Evolutionary conservation across 2,888 invertebrate species (phyloP).

Genomic region (Rhopalosiphum nymphaeae): DNA sequence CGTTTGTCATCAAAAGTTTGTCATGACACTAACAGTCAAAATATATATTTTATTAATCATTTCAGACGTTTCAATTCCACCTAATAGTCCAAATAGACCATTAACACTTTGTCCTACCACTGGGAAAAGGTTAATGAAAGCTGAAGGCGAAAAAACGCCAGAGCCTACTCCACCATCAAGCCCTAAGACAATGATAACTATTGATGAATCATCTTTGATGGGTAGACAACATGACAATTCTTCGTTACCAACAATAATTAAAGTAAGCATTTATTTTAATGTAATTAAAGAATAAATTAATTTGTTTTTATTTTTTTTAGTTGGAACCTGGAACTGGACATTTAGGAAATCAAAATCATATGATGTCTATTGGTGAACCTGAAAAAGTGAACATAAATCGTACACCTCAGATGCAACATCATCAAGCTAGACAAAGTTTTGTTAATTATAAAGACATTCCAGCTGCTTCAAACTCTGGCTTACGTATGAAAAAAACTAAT

Average conservation of each 20-base stretch:
- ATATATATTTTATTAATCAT: constrained; percentile 43
- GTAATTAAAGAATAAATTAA: neutral
- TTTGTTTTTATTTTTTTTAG: constrained; percentile 6
- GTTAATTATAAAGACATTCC: constrained; percentile 64
- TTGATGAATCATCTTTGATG: constrained; percentile 37
- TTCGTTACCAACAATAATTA: constrained; percentile 55
- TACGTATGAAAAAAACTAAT: constrained; percentile 58
- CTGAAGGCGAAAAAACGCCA: constrained; percentile 76
- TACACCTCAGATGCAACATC: constrained; percentile 38
- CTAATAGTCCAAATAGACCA: constrained; percentile 78
- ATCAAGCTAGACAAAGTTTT: constrained; percentile 57
- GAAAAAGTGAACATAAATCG: constrained; percentile 57
- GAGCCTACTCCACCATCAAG: constrained; percentile 72
- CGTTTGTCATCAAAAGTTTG: constrained; percentile 65
- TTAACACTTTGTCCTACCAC: constrained; percentile 81
- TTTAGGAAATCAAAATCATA: constrained; percentile 41
- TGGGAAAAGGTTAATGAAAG: constrained; percentile 72
- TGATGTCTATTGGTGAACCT: constrained; percentile 34
- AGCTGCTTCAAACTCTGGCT: constrained; percentile 59
- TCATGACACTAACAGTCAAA: constrained; percentile 39
- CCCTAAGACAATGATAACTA: constrained; percentile 69
- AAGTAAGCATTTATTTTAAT: constrained; percentile 24
- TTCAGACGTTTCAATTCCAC: constrained; percentile 68
- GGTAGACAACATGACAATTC: constrained; percentile 47
- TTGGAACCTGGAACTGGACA: constrained; percentile 49